Conservation (phyloP, 35 echinoderm and acorn worm genomes). For the Nesometra sesokonis region DNA sequence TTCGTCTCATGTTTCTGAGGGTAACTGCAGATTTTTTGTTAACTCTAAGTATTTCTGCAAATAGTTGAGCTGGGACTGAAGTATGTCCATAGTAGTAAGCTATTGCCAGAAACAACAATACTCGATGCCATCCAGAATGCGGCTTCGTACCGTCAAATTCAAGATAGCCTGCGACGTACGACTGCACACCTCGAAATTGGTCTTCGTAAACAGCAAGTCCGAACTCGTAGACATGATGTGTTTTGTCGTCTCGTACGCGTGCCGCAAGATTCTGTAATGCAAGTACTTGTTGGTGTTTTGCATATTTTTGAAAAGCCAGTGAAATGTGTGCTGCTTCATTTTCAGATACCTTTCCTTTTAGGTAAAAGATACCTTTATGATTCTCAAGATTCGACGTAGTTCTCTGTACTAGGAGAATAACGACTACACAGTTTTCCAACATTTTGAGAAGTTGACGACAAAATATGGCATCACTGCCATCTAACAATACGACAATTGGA, state of each 20-base stretch:
- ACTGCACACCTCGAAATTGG: background rate
- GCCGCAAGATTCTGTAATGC: background rate
- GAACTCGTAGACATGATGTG: conserved; percentile 37
- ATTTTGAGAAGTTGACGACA: background rate
- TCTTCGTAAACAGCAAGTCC: conserved; percentile 15
- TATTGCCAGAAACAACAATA: conserved; percentile 17
- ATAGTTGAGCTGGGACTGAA: conserved; percentile 16
- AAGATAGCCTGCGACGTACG: conserved; percentile 27
- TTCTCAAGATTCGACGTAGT: background rate
- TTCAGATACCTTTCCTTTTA: conserved; percentile 14
- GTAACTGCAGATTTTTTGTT: conserved; percentile 1
- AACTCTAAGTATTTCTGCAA: conserved; percentile 8
- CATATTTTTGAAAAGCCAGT: background rate
- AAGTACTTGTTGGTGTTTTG: background rate
- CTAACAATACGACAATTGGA: conserved; percentile 32
- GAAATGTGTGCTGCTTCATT: conserved; percentile 8
- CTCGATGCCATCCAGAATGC: conserved; percentile 12
- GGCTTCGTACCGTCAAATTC: background rate
- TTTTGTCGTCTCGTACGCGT: background rate
- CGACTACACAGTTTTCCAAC: conserved; percentile 4
- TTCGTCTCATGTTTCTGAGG: background rate
- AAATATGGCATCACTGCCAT: conserved; percentile 9
- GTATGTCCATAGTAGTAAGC: conserved; percentile 25
- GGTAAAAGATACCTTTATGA: background rate
- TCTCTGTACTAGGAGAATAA: conserved; percentile 15